Percentiles rank a stretch among this genome's conserved stretches.
Conservation (phyloP, 2,113 vertebrate species). For the Brachypteracias leptosomus region DNA sequence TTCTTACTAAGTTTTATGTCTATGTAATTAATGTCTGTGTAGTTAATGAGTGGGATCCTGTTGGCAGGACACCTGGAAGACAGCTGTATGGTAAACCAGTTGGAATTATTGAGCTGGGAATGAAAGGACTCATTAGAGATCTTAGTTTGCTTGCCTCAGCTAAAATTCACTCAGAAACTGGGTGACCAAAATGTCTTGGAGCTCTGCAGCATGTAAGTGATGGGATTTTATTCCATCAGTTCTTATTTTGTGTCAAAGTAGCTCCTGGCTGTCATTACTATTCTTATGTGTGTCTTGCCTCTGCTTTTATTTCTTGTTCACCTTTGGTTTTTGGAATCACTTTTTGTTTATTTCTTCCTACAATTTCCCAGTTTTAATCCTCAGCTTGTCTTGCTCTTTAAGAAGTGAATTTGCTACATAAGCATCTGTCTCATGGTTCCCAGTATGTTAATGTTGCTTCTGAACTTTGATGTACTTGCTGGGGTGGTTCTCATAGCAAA, state of each 20-base stretch:
- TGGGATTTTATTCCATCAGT: background rate
- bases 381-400: background rate
- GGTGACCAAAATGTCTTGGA: background rate
- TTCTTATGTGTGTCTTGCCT: background rate
- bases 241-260: background rate
- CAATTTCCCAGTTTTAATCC: background rate
- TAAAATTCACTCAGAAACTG: background rate
- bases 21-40: background rate
- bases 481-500: background rate
- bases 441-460: background rate
- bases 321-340: background rate
- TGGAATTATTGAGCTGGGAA: background rate
- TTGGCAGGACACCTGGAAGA: background rate
- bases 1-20: conserved; percentile 53
- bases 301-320: background rate
- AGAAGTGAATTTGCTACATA: background rate
- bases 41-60: background rate
- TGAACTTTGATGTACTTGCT: background rate
- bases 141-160: background rate
- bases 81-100: background rate
- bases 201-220: background rate
- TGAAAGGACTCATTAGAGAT: background rate
- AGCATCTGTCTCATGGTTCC: background rate
- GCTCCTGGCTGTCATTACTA: background rate
- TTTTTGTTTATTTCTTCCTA: background rate